Base-by-base conservation (phyloP, 2,113 vertebrate genomes). In the Xiphias gladius region DNA sequence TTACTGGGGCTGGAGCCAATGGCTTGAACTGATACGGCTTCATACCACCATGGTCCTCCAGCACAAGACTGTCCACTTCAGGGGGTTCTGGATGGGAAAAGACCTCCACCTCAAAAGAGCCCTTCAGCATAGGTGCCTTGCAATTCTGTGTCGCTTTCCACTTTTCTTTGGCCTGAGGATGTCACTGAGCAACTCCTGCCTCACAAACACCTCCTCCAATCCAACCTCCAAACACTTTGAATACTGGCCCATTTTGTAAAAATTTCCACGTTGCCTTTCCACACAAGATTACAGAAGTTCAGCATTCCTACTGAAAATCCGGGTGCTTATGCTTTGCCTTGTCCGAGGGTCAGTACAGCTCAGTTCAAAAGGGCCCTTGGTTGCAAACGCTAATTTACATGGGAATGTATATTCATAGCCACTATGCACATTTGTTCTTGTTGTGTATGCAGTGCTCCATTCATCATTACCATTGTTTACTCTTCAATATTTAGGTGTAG, bases 381-480 rank as follows among this genome's bases (percentile, higher is more conserved):
- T 20, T 3, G 32, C 39, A 78, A 74, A 64, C 68, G 50, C 52
- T 82, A 39, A 71, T 82, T 79, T 89, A 57, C 69, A 79, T 57
- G 32, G 5, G 43, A 73, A 86, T 89, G 70, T 39, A 84, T 63
- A 82, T 82, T 72, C 78, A 82, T 77, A 61, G 50, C 20, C 55
- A 73, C 68, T 22, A 54, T 78, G 59, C 75, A 74, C 48, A 67
- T 71, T 46, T 20, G 66, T 76, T 61, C 59, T 30, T 66, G 62
- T 67, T 79, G 61, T 68, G 79, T 64, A 35, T 39, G 82, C 66
- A 63, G 28, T 13, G 8, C 12, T 54, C 24, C 71, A 80, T 87
- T 86, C 46, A 84, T 86, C 75, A 86, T 58, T 12, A 76, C 62
- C 58, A 87, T 80, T 76, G 54, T 85, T 80, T 66, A 72, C 65